These are phyloP conservation scores for Hoplodrina blanda DNA, from an alignment of 2,888 invertebrate species.

Conservation along the genomic window DNA sequence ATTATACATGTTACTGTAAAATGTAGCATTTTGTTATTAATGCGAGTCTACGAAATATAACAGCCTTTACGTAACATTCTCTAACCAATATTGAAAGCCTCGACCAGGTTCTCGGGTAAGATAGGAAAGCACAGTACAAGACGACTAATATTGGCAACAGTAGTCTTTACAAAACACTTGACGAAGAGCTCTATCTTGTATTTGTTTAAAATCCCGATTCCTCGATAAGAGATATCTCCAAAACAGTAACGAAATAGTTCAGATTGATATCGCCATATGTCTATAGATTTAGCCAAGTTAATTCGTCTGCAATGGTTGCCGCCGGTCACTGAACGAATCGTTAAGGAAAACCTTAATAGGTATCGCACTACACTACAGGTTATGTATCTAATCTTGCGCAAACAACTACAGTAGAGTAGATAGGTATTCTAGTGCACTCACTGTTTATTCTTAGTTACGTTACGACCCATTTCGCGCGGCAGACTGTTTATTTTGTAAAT, in stretches of 20 bases:
- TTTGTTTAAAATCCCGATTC: constrained; percentile 47
- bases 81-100: neutral
- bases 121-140: neutral
- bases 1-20: neutral
- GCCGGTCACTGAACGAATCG: constrained; percentile 60
- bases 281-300: constrained; percentile 42
- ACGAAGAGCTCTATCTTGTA: constrained; percentile 34
- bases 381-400: constrained; percentile 82
- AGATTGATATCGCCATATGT: constrained; percentile 66
- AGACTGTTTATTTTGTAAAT: constrained; percentile 75
- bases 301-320: constrained; percentile 53
- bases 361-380: constrained; percentile 74
- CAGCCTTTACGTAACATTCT: no score
- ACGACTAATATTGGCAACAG: constrained; percentile 2
- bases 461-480: constrained; percentile 75
- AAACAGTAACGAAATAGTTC: constrained; percentile 62
- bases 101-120: neutral
- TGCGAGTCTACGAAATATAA: neutral
- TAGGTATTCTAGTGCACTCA: constrained; percentile 71
- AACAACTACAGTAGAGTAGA: constrained; percentile 73
- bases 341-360: constrained; percentile 67
- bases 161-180: constrained; percentile 28
- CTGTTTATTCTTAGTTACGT: constrained; percentile 82
- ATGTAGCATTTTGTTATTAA: neutral
- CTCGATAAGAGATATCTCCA: constrained; percentile 56